Base-by-base conservation (phyloP, 2,888 invertebrate species). In the Drosophila meridionalis region DNA sequence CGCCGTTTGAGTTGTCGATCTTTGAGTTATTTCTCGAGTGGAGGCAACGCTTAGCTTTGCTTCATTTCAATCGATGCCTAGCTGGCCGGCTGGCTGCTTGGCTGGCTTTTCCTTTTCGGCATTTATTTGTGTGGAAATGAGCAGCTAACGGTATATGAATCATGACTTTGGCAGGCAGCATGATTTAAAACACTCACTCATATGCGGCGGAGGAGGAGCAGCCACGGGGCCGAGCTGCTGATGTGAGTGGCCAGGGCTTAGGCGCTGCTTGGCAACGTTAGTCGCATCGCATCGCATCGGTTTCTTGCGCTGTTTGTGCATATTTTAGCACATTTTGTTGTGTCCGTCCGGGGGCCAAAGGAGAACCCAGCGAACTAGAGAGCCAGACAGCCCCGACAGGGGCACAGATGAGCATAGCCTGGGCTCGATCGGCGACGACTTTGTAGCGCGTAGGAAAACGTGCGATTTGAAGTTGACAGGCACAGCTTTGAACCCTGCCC, bases 131-230 rank as follows among this genome's bases (percentile, higher is more conserved):
- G 87, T 88, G 89, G 86, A 87, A 87, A 90, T 91, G 80, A 86
- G 84, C 88, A 92, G 82, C 86, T 92, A 92, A 92, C 92, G 92
- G 92, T 90, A 92, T 84, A 91, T 92, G 92, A 92, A 92, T 92
- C 92, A 92, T 92, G 92, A 92, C 92, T 90, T 89, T 91, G 92
- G 89, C 91, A 92, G 89, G 86, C 91, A 87, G 83, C 91, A 91
- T 91, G 92, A 90, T 92, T 91, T 90, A 85, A 86, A 90, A 87
- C 91, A 87, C 90, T 90, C 87, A 90, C 87, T 90, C 89, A 89
- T 87, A 88, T 79, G 86, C 70, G 71, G 73, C 61, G 71, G 58
- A 63, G 34, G 61, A 61, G 36, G 28, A 34, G 40, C 68, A 56
- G 45, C 20, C 50, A 38, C 50, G 42, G 57, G 34, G 20, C 55